Conservation (phyloP, 2,113 vertebrate genomes). For the Coreoperca whiteheadi region DNA sequence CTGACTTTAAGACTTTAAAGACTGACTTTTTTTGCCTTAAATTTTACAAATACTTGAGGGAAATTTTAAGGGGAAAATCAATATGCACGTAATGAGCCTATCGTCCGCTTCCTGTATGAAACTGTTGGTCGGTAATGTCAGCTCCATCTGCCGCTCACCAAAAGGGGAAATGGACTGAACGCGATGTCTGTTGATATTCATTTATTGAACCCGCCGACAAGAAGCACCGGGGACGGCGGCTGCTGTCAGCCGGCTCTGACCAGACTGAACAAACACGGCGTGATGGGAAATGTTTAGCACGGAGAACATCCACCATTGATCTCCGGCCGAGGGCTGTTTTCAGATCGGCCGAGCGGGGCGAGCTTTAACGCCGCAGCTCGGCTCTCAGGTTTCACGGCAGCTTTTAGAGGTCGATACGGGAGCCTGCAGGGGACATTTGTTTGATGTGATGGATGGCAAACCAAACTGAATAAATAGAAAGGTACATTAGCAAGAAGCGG, state of each 20-base stretch:
- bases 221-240: background rate
- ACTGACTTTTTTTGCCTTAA: background rate
- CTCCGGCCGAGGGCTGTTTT: constrained; percentile 38
- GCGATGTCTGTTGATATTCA: constrained; percentile 4
- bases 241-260: background rate
- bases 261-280: constrained; percentile 43
- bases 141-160: background rate
- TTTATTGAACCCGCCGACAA: background rate
- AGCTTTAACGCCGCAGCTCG: background rate
- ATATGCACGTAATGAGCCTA: background rate
- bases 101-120: background rate
- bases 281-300: constrained; percentile 66
- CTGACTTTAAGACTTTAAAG: background rate
- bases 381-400: constrained; percentile 73
- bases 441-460: constrained; percentile 59
- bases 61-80: too few species aligned
- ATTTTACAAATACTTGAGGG: background rate
- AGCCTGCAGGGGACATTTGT: constrained; percentile 69
- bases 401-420: constrained; percentile 76
- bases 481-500: constrained; percentile 42
- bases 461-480: constrained; percentile 68
- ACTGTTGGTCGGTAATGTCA: background rate
- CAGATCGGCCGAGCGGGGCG: constrained; percentile 19
- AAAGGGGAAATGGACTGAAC: background rate
- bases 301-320: constrained; percentile 64